A percentile compares a stretch with the other conserved stretches of the same genome.
Evolutionary conservation across 23 tunicate genomes (phyloP).

Genomic region (Aplidium turbinatum): DNA sequence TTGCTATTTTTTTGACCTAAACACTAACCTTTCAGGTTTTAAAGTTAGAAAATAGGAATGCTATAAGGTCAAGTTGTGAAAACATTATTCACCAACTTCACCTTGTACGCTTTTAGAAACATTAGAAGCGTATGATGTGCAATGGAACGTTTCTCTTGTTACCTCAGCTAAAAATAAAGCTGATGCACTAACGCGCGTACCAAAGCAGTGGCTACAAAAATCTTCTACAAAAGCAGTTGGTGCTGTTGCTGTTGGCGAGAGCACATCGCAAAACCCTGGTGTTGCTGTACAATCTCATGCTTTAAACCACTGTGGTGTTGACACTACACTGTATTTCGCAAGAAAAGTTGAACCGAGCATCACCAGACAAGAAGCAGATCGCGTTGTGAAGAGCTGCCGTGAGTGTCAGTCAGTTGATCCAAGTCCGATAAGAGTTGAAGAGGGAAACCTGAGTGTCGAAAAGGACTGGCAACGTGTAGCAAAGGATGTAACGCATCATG

Average conservation of each 20-base stretch:
- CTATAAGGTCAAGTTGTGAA: too few species aligned
- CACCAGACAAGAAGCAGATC: background rate
- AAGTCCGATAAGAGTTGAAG: too few species aligned
- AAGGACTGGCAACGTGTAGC: constrained; percentile 23
- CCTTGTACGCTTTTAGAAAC: constrained; percentile 26
- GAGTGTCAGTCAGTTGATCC: constrained; percentile 7
- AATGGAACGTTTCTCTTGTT: constrained; percentile 15
- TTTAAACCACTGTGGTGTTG: constrained; percentile 6
- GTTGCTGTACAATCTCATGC: constrained; percentile 2
- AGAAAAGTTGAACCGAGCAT: background rate
- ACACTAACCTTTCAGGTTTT: too few species aligned
- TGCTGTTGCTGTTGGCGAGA: background rate
- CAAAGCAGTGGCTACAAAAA: constrained; percentile 2
- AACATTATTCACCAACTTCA: too few species aligned
- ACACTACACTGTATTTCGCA: background rate
- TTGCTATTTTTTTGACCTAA: too few species aligned
- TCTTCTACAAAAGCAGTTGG: too few species aligned
- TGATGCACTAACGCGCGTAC: constrained; percentile 18
- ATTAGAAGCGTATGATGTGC: constrained; percentile 14
- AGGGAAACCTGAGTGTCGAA: too few species aligned
- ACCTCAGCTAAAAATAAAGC: constrained; percentile 10
- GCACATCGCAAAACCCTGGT: background rate
- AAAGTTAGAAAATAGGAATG: too few species aligned
- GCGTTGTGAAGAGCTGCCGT: constrained; percentile 11
- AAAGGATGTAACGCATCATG: constrained; percentile 3